A percentile compares a stretch with the other conserved stretches of the same genome.
Evolutionary conservation across 37 sponge, comb jelly and placozoan species (phyloP).

Genomic region (Chondrilla cf. caribensis): DNA sequence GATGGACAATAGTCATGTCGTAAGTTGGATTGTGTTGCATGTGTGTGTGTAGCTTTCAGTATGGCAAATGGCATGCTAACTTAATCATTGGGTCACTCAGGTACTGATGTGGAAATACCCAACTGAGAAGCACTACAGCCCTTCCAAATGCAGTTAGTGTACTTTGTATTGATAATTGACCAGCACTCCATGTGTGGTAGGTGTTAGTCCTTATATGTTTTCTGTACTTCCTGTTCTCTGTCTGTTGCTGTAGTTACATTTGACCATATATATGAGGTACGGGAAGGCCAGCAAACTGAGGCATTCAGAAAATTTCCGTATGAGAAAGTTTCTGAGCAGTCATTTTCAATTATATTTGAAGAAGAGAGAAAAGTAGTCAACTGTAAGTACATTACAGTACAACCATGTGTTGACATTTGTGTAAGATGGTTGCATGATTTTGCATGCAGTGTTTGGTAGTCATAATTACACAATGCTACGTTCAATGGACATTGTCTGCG

Average conservation of each 20-base stretch:
- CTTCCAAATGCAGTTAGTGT: not conserved
- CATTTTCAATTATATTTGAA: slow-evolving; percentile 75
- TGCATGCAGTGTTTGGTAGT: not conserved
- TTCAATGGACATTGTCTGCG: slow-evolving; percentile 78
- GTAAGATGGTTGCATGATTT: not conserved
- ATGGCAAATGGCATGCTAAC: too few species aligned
- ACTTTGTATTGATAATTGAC: too few species aligned
- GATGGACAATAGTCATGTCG: slow-evolving; percentile 6
- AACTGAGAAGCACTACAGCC: slow-evolving; percentile 4
- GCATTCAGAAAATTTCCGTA: slow-evolving; percentile 71
- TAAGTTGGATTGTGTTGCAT: too few species aligned
- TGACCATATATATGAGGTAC: slow-evolving; percentile 54
- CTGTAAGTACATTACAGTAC: not conserved
- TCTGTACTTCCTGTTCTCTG: not conserved
- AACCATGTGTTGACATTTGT: not conserved
- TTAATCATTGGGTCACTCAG: too few species aligned
- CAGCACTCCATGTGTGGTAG: too few species aligned
- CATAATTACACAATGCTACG: slow-evolving; percentile 44
- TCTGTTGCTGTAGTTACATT: slow-evolving; percentile 27
- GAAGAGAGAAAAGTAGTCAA: slow-evolving; percentile 22
- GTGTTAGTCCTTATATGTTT: too few species aligned
- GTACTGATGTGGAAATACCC: not conserved
- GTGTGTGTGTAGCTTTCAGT: too few species aligned
- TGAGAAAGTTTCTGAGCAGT: slow-evolving; percentile 50
- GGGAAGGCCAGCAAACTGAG: slow-evolving; percentile 60